These are phyloP conservation scores for Adelges cooleyi DNA, from an alignment of 1,140 invertebrate species.

Conservation along the genomic window DNA sequence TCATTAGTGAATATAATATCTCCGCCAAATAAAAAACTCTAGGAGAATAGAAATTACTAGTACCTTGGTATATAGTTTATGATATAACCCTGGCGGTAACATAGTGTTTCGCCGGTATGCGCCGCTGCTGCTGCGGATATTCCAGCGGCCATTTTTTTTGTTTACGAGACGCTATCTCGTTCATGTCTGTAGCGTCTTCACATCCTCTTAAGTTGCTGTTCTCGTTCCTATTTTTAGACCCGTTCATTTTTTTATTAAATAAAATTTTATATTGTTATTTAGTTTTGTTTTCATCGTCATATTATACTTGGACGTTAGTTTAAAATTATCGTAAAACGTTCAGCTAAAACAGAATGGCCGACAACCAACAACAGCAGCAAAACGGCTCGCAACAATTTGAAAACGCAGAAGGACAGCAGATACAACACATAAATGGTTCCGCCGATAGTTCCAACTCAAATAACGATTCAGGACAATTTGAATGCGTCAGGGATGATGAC, in stretches of 20 bases:
- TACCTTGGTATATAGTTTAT: neutral
- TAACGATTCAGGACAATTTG: slow-evolving; percentile 17
- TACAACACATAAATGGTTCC: slow-evolving; percentile 9
- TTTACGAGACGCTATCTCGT: slow-evolving; percentile 28
- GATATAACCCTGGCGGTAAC: neutral
- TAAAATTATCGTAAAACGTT: slow-evolving; percentile 3
- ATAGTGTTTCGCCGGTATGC: slow-evolving; percentile 13
- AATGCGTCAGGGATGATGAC: slow-evolving; percentile 19
- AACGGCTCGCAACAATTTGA: slow-evolving; percentile 26
- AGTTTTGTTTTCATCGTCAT: slow-evolving; percentile 1
- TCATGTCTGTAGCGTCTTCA: slow-evolving; percentile 23
- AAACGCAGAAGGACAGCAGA: neutral
- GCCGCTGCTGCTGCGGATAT: slow-evolving; percentile 23
- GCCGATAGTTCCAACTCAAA: neutral
- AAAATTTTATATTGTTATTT: slow-evolving; percentile 19
- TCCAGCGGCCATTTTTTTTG: slow-evolving; percentile 28
- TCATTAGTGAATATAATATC: too few species aligned
- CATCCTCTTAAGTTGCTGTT: neutral
- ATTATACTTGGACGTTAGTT: neutral
- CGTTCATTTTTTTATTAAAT: slow-evolving; percentile 21
- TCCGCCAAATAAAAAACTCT: neutral
- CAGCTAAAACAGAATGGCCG: slow-evolving; percentile 1
- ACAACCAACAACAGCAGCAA: slow-evolving; percentile 23
- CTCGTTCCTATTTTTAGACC: slow-evolving; percentile 29
- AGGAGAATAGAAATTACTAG: neutral